Evolutionary conservation across 2,888 invertebrate genomes (phyloP).

Genomic region (Onthophagus sagittarius): DNA sequence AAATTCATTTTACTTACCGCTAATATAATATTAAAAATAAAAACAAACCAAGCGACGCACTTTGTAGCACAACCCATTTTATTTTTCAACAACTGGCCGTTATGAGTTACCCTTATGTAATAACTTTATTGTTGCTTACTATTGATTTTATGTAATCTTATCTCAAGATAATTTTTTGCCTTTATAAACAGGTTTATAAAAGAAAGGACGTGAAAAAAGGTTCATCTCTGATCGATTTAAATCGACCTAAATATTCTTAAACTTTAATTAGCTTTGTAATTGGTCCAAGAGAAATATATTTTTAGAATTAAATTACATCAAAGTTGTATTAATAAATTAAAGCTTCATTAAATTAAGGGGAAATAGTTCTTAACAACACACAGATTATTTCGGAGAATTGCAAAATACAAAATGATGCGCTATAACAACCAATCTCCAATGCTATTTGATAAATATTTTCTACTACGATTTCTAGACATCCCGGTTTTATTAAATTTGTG

Average conservation of each 20-base stretch:
- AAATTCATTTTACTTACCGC: constrained; percentile 60
- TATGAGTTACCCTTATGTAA: background rate
- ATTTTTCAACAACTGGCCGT: too few relatives aligned
- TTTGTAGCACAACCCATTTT: constrained; percentile 47
- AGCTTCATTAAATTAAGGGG: background rate
- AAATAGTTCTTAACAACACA: constrained; percentile 15
- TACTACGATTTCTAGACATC: constrained; percentile 22
- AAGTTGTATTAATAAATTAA: background rate
- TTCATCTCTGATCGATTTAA: too few relatives aligned
- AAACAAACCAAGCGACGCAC: constrained; percentile 45
- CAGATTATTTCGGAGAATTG: constrained; percentile 18
- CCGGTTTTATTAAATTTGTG: constrained; percentile 5
- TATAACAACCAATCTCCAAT: constrained; percentile 23
- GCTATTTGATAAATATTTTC: constrained; percentile 18
- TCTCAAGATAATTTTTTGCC: background rate
- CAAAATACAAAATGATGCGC: constrained; percentile 18
- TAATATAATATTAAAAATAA: constrained; percentile 56
- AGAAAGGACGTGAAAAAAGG: too few relatives aligned
- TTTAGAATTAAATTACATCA: background rate
- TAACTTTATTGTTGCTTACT: background rate
- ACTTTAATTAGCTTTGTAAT: background rate
- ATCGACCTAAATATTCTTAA: too few relatives aligned
- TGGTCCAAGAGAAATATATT: background rate
- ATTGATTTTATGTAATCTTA: background rate
- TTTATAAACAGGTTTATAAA: too few relatives aligned